Base-by-base conservation (phyloP, 92 coral and sea anemone species). In the Heliopora coerulea region DNA sequence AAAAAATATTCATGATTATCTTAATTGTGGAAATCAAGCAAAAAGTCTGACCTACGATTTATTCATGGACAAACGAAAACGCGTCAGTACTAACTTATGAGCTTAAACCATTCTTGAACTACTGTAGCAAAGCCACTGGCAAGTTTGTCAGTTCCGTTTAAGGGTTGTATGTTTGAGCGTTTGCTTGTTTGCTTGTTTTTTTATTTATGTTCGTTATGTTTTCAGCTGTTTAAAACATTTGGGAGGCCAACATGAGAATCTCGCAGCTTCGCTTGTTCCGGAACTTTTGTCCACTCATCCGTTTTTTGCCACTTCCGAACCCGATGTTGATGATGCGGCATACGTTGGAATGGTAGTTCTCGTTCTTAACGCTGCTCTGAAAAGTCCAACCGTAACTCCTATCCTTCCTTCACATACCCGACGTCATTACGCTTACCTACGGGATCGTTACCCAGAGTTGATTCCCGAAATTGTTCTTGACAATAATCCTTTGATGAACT, bases 211-310 rank as follows among this genome's bases (percentile, higher is more conserved):
- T 27, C 17, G 14, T 29, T 56, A 23, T 12, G n/a, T 14, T 23
- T 50, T 10, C 63, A 92, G 97, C 23, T 93, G 98, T 68, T 87
- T 91, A 29, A 87, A 93, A 60, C 85, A 75, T 49, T 79, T 93
- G 64, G 98, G 98, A 21, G 86, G 83, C 46, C 88, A 87, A 58
- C 98, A 93, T 65, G 89, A 90, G 70, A 91, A 90, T 54, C 81
- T 93, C 8, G 98, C 98, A 1, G 82, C 90, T 2, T 87, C 98
- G 3, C 95, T 93, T 32, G 95, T 90, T 13, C 96, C 98, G 15
- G 98, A 90, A 64, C 95, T 93, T n/a, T 79, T 93, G 7, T 93
- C 98, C 23, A 87, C 98, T 30, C 98, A 93, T 56, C 96, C 98
- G 7, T 93, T 89, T 69, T 90, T 90, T 66, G 98, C 98, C 48